Base-by-base conservation (phyloP, 2,888 invertebrate species). In the Clunio marinus region DNA sequence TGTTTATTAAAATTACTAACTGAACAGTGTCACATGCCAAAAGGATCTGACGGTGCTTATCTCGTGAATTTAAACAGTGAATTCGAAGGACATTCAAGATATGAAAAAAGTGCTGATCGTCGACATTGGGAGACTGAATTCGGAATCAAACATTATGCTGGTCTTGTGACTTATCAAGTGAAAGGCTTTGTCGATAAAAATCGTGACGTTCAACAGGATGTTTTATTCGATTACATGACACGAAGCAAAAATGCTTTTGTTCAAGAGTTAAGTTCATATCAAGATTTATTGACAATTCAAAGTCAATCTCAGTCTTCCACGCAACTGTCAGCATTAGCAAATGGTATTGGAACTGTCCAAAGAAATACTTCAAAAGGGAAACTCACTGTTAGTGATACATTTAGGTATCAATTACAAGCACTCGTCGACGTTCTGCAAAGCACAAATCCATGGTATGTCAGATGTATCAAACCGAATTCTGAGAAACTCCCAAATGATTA, bases 21-120 rank as follows among this genome's bases (percentile, higher is more conserved):
- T 17, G 95, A 95, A 77, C 94, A 95, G 76, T 95, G 95, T 74
- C 93, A 93, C 76, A 89, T 94, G 88, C 94, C 94, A 13, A 93
- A 93, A 84, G 94, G 94, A 63, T 93, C 90, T 2, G 95, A 95
- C 78, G 82, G 87, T 70, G 92, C 93, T 0, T 94, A 93, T 77
- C 83, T 95, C 71, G 89, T 88, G 8, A 95, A 94, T 81, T 82
- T 94, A 66, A 93, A 94, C 77, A 81, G 87, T 24, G 94, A 95
- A 77, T 94, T 94, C 76, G 92, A 91, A 72, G 83, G 80, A 35
- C 91, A 95, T 77, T 84, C 88, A 59, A 86, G 88, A 77, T 95
- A 93, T 77, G 87, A 92, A 1, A 93, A 93, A 77, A 87, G 93
- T 0, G 85, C 87, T 46, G 93, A 94, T 74, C 84, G 93, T 0